Evolutionary conservation across 2,888 invertebrate species (phyloP).

Genomic region (Gymnoscelis rufifasciata): DNA sequence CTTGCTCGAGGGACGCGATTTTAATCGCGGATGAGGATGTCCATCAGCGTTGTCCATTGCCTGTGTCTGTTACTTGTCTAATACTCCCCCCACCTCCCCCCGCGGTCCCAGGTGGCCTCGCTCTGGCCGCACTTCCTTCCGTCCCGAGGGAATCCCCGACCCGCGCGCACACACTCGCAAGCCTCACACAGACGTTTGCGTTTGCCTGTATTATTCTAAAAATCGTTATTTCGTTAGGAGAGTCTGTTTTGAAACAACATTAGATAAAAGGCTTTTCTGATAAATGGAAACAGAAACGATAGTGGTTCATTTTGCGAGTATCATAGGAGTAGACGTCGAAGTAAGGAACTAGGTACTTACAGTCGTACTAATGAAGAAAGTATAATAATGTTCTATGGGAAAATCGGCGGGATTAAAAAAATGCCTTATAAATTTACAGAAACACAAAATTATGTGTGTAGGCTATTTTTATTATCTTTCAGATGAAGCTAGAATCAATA

Average conservation of each 20-base stretch:
- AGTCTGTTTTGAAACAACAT: slow-evolving; percentile 14
- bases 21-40: slow-evolving; percentile 36
- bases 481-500: too few species aligned
- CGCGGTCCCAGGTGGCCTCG: slow-evolving; percentile 68
- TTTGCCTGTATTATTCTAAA: slow-evolving; percentile 30
- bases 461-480: too few species aligned
- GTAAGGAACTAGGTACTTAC: too few species aligned
- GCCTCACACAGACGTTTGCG: slow-evolving; percentile 32
- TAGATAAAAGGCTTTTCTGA: not conserved
- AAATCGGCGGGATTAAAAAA: too few species aligned
- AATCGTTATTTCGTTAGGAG: slow-evolving; percentile 22
- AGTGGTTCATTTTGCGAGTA: too few species aligned
- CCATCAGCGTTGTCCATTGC: slow-evolving; percentile 38
- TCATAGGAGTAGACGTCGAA: too few species aligned
- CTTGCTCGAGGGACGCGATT: slow-evolving; percentile 50
- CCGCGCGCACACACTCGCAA: slow-evolving; percentile 51
- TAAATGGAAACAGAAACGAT: too few species aligned
- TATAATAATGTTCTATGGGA: too few species aligned
- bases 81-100: slow-evolving; percentile 27
- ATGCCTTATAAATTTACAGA: too few species aligned
- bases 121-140: slow-evolving; percentile 72
- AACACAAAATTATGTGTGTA: too few species aligned
- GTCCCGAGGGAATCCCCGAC: slow-evolving; percentile 63
- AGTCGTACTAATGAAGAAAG: too few species aligned
- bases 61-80: slow-evolving; percentile 51